Base-by-base conservation (phyloP, 2,797 vertebrate species). In the Capromys pilorides region DNA sequence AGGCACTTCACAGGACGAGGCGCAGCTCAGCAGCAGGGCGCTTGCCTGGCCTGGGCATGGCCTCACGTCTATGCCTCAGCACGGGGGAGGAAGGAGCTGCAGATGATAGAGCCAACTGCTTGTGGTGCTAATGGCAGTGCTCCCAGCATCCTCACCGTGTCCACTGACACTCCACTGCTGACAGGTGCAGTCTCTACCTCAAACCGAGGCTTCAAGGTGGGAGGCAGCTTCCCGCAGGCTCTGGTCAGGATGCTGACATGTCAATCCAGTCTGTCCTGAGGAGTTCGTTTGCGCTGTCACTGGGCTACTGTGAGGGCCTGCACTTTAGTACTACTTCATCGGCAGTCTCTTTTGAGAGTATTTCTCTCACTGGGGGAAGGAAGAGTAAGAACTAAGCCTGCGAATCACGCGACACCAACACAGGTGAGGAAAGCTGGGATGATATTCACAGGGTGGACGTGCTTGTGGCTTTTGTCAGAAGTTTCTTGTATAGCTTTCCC, bases 1-100 rank as follows among this genome's bases (percentile, higher is more conserved):
- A 86, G 62, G 19, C 57, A 78, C 39, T 61, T 93, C 84, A 78
- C 87, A 95, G 18, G 77, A 89, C 18, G 19, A 71, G 39, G 57
- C 14, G 12, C 22, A 6, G 39, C 73, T 26, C 21, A 8, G 39
- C 8, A 13, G 41, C 73, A 41, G 36, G 24, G 36, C 7, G 4
- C 33, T 36, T n/a, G 28, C 78, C 51, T 6, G 10, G 19, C 10
- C n/a, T 5, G 9, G 22, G 54, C 21, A 6, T 2, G 31, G n/a
- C n/a, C 57, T 14, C 7, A 14, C n/a, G 24, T 41, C 31, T 36
- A 5, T 22, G 59, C 19, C 57, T 13, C n/a, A 61, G 79, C n/a
- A 28, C 5, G n/a, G 24, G n/a, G n/a, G 57, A 26, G 24, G 3
- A 13, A 86, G 24, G 45, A 66, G 41, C 75, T 59, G 54, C 39